Evolutionary conservation across 2,888 invertebrate species (phyloP).

Genomic region (Sceliomorpha sp.): DNA sequence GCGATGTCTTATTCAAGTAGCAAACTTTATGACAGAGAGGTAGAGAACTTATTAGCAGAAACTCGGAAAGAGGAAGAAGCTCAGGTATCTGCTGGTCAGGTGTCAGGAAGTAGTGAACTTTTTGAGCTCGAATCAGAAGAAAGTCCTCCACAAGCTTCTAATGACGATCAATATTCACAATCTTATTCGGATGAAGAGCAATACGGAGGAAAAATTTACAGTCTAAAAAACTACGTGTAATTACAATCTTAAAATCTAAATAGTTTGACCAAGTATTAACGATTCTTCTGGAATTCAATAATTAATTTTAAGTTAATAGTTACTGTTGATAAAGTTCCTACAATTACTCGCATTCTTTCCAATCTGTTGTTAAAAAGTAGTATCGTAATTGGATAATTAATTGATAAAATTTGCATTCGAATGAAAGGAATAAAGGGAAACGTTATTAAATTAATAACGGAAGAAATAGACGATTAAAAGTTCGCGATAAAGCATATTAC

Average conservation of each 20-base stretch:
- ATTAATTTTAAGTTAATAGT: too few relatives aligned
- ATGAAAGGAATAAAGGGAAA: too few relatives aligned
- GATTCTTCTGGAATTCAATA: too few relatives aligned
- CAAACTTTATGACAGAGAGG: slow-evolving; percentile 83
- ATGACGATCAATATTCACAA: slow-evolving; percentile 74
- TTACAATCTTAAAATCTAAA: too few relatives aligned
- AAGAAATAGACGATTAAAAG: slow-evolving; percentile 16
- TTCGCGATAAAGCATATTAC: slow-evolving; percentile 26
- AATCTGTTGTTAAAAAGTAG: too few relatives aligned
- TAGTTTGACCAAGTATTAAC: too few relatives aligned
- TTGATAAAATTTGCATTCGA: too few relatives aligned
- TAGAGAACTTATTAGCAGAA: slow-evolving; percentile 79
- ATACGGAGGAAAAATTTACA: slow-evolving; percentile 87
- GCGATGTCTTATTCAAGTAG: slow-evolving; percentile 79
- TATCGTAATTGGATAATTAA: too few relatives aligned
- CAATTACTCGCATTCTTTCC: too few relatives aligned
- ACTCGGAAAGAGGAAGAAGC: slow-evolving; percentile 48
- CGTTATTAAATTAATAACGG: neutral
- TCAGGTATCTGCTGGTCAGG: slow-evolving; percentile 49
- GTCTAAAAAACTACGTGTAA: too few relatives aligned
- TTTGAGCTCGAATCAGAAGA: slow-evolving; percentile 78
- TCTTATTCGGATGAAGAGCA: slow-evolving; percentile 77
- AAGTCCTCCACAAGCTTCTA: slow-evolving; percentile 76
- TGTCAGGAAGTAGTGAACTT: slow-evolving; percentile 62
- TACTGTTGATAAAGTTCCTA: too few relatives aligned